Evolutionary conservation across 2,888 invertebrate genomes (phyloP).

Genomic region (Pachliopta kotzebuea): DNA sequence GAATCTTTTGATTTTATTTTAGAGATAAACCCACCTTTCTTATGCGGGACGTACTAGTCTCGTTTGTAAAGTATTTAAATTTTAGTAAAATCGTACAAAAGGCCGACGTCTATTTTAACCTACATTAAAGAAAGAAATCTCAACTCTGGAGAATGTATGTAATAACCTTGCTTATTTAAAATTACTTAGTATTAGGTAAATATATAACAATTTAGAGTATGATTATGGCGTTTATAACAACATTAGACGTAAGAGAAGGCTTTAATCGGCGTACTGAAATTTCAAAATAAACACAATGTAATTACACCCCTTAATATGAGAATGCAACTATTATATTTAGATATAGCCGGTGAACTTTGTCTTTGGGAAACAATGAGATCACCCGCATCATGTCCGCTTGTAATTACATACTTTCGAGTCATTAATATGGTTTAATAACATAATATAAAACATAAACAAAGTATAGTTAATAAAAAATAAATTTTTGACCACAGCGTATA

Average conservation of each 20-base stretch:
- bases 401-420: slow-evolving; percentile 44
- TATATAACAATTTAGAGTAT: background rate
- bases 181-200: background rate
- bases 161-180: background rate
- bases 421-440: slow-evolving; percentile 36
- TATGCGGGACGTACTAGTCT: background rate
- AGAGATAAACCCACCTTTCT: slow-evolving; percentile 1
- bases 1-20: slow-evolving; percentile 30
- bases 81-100: background rate
- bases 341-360: slow-evolving; percentile 32
- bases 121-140: background rate
- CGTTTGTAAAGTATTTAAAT: background rate
- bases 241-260: slow-evolving; percentile 10
- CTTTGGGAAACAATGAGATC: slow-evolving; percentile 21
- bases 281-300: slow-evolving; percentile 17
- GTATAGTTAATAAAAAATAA: no score
- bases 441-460: background rate
- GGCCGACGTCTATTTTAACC: background rate
- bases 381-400: slow-evolving; percentile 49
- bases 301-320: slow-evolving; percentile 1
- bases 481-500: no score
- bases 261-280: background rate
- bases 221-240: slow-evolving; percentile 9
- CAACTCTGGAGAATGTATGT: no score
- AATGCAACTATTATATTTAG: slow-evolving; percentile 11